Base-by-base conservation (phyloP, 2,113 vertebrate species). In the Petromus typicus region DNA sequence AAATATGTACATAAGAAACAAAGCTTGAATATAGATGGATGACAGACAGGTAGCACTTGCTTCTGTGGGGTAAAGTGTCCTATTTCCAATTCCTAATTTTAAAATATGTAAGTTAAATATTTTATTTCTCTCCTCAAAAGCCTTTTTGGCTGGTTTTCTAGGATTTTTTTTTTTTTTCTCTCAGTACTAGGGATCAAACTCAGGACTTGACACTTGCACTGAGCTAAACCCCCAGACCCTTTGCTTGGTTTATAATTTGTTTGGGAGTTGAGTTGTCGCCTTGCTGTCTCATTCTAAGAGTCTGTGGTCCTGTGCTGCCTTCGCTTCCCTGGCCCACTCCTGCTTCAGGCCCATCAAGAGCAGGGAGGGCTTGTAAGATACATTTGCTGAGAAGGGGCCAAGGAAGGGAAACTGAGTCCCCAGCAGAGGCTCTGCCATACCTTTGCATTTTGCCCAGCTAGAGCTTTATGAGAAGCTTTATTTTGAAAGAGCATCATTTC, bases 251-350 rank as follows among this genome's bases (percentile, higher is more conserved):
- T 78, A 43, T 22, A 6, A 51, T 32, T 63, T 22, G 9, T 32
- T 11, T 11, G 7, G 30, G 66, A 94, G 37, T 12, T n/a, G 66
- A 94, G 37, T 12, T n/a, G 40, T 73, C 45, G 3, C 67, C 25
- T 14, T 27, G 45, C 13, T 56, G 63, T 89, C 73, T 43, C 90
- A 66, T 90, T 54, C 82, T 78, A 14, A 80, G 78, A 85, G 71
- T 88, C 67, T 30, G 0, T 63, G 48, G 6, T 37, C 67, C 20
- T 11, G 30, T 6, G 2, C 66, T 4, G 0, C 5, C 2, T 40
- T 2, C 3, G 0, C 27, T 43, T 14, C 27, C 9, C 13, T 8
- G 5, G n/a, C 18, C 1, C 57, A 3, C 57, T 67, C 64, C 69
- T 63, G 25, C 73, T 84, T 66, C 71, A 10, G 75, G 51, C 43